A percentile compares a stretch with the other conserved stretches of the same genome.
Conservation (phyloP, 1,140 invertebrate species). For the Mercenaria mercenaria region DNA sequence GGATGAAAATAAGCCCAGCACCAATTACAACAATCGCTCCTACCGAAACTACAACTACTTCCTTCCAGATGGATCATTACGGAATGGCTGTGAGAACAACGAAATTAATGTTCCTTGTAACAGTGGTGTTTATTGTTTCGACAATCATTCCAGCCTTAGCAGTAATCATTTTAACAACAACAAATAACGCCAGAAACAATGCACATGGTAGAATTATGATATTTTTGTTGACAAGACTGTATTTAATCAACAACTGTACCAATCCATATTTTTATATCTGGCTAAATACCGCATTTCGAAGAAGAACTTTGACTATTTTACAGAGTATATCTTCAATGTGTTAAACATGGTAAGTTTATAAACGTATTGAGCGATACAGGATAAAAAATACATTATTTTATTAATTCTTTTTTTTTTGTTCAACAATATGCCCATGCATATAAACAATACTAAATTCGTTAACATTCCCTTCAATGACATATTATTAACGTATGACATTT, state of each 20-base stretch:
- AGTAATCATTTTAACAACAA: not conserved
- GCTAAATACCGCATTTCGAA: not conserved
- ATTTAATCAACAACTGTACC: not conserved
- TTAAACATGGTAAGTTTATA: too few species aligned
- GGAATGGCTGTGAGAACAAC: not conserved
- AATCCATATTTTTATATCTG: slow-evolving; percentile 10
- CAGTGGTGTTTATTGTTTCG: not conserved
- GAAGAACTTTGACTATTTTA: not conserved
- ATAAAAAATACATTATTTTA: too few species aligned
- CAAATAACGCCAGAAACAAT: not conserved
- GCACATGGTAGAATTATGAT: not conserved
- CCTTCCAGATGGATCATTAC: not conserved
- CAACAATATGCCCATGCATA: too few species aligned
- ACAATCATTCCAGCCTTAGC: not conserved
- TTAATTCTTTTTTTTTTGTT: too few species aligned
- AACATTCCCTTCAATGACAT: too few species aligned
- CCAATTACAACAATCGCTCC: too few species aligned
- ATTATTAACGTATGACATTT: too few species aligned
- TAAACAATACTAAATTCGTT: too few species aligned
- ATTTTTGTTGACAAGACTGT: not conserved
- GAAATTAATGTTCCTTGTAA: not conserved
- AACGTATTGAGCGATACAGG: too few species aligned
- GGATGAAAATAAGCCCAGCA: not conserved
- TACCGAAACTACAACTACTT: not conserved
- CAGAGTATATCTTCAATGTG: not conserved